Percentiles rank a stretch among this genome's conserved stretches.
Conservation (phyloP, 2,113 vertebrate species). For the Phocoena sinus region DNA sequence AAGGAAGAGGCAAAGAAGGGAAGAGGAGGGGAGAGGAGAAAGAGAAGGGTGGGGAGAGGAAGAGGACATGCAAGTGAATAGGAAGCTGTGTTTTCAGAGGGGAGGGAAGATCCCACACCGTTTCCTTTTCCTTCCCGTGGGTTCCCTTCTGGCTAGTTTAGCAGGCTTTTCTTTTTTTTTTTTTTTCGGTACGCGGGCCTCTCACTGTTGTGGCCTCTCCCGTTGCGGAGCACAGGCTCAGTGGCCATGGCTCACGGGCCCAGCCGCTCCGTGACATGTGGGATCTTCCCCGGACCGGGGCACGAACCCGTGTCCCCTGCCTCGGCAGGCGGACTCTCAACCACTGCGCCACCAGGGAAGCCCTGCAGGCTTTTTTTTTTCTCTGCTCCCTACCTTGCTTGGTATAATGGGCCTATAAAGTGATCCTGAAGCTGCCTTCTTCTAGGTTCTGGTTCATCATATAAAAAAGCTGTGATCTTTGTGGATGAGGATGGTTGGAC, state of each 20-base stretch:
- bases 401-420: neutral
- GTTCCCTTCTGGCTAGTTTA: neutral
- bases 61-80: neutral
- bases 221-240: too few species aligned
- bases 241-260: too few species aligned
- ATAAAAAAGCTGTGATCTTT: neutral
- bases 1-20: neutral
- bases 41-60: neutral
- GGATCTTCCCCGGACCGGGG: too few species aligned
- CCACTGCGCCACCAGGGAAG: too few species aligned
- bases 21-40: neutral
- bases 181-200: too few species aligned
- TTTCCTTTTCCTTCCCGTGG: neutral
- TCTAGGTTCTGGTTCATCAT: neutral
- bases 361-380: neutral
- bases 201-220: too few species aligned
- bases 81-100: neutral
- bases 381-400: neutral
- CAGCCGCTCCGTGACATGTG: too few species aligned
- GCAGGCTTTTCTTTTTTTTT: neutral
- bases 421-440: neutral
- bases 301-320: too few species aligned
- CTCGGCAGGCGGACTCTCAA: too few species aligned
- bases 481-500: neutral
- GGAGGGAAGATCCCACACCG: neutral